Percentiles rank a stretch among this genome's conserved stretches.
Conservation (phyloP, 2,113 vertebrate genomes). For the Chrysochloris asiatica region DNA sequence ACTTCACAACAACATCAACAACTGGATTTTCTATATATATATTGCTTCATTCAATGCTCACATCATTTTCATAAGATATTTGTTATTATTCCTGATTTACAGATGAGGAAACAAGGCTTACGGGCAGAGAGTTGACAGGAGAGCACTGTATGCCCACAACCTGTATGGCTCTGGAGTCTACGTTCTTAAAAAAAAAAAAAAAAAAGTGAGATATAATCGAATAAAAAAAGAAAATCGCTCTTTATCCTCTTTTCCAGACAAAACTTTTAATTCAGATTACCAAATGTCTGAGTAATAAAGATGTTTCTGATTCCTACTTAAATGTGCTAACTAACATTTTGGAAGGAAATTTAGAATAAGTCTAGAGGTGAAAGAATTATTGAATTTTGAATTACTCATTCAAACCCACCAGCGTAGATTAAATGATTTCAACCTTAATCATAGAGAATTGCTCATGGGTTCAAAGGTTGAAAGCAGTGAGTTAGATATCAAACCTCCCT, state of each 20-base stretch:
- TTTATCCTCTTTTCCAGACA: background rate
- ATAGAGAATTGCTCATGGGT: background rate
- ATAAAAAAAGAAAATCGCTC: background rate
- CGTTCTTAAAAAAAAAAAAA: background rate
- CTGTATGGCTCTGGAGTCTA: background rate
- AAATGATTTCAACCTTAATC: background rate
- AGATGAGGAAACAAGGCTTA: background rate
- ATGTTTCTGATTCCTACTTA: constrained; percentile 36
- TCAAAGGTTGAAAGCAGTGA: background rate
- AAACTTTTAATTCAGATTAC: constrained; percentile 1
- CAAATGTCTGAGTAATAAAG: background rate
- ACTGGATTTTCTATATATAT: background rate
- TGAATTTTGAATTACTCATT: constrained; percentile 6
- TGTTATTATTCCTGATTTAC: background rate
- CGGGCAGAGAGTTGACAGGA: background rate
- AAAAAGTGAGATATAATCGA: background rate
- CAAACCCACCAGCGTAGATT: background rate
- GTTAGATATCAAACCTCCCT: background rate
- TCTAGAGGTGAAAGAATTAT: background rate
- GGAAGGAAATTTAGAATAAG: background rate
- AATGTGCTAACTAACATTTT: constrained; percentile 9
- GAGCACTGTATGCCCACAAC: background rate
- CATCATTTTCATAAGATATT: background rate
- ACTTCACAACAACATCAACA: no score
- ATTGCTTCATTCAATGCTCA: constrained; percentile 4